These are phyloP conservation scores for Colletes gigas DNA, from an alignment of 1,140 invertebrate genomes.

Conservation along the genomic window DNA sequence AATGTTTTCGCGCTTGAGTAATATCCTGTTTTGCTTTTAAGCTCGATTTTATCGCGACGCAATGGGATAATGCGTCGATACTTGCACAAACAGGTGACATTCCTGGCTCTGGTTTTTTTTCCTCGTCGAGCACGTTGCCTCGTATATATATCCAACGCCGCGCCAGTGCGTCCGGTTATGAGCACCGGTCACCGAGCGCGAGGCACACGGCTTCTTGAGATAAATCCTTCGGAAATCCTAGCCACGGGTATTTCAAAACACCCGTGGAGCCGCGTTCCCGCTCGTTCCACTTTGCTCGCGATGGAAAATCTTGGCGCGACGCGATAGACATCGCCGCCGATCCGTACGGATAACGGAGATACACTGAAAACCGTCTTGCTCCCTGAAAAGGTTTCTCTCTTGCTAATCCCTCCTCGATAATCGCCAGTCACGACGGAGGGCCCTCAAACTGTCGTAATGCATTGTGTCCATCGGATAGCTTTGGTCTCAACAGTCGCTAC, in stretches of 20 bases:
- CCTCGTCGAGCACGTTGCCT: conserved; percentile 23
- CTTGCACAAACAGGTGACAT: conserved; percentile 67
- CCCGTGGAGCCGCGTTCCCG: neutral
- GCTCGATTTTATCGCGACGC: conserved; percentile 48
- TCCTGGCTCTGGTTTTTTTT: conserved; percentile 55
- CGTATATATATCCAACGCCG: conserved; percentile 62
- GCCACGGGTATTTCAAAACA: conserved; percentile 37
- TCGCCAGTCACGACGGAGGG: neutral
- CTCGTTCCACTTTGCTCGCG: conserved; percentile 26
- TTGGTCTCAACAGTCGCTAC: neutral
- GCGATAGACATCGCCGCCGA: neutral
- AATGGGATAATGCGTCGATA: conserved; percentile 52
- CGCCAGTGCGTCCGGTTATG: conserved; percentile 56
- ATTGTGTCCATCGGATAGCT: neutral
- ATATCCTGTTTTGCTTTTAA: conserved; percentile 63
- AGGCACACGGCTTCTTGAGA: conserved; percentile 34
- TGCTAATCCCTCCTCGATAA: neutral
- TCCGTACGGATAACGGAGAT: neutral
- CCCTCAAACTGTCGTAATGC: too few species aligned
- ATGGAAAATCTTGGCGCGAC: conserved; percentile 3
- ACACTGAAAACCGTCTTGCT: neutral
- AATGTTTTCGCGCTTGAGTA: conserved; percentile 55
- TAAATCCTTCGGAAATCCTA: conserved; percentile 48
- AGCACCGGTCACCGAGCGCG: conserved; percentile 33
- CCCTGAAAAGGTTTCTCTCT: neutral